Evolutionary conservation across 2,888 invertebrate genomes (phyloP).

Genomic region (Drosophila planitibia): DNA sequence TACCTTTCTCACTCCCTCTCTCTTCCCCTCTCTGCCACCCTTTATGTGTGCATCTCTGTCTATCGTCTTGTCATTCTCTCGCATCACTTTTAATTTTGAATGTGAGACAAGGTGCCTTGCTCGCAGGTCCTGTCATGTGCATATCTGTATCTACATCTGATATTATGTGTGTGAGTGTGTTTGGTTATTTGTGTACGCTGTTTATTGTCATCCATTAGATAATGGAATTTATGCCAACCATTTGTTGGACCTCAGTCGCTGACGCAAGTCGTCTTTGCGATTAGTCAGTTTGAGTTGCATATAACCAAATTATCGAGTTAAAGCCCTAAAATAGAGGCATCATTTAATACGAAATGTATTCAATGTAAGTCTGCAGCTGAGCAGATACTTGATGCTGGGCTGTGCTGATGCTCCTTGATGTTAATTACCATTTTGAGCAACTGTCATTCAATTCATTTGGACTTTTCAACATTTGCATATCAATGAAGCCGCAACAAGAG

Average conservation of each 20-base stretch:
- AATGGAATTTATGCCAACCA: constrained; percentile 74
- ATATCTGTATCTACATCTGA: constrained; percentile 61
- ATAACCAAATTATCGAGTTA: constrained; percentile 16
- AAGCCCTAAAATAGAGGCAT: constrained; percentile 8
- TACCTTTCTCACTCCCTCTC: neutral
- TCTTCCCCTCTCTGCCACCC: neutral
- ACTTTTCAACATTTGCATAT: constrained; percentile 48
- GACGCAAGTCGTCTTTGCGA: constrained; percentile 10
- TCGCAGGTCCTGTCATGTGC: constrained; percentile 59
- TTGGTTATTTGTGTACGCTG: constrained; percentile 31
- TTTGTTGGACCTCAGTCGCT: constrained; percentile 41
- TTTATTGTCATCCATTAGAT: constrained; percentile 80
- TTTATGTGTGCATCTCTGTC: neutral
- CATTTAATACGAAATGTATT: constrained; percentile 22
- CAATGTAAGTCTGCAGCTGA: neutral
- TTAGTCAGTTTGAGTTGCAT: neutral
- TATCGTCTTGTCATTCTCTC: constrained; percentile 16
- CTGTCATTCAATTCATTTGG: constrained; percentile 48
- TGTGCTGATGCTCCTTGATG: neutral
- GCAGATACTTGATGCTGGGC: neutral
- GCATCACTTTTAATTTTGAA: constrained; percentile 77
- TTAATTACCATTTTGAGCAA: constrained; percentile 33
- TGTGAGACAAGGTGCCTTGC: constrained; percentile 63
- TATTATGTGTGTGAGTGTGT: constrained; percentile 11
- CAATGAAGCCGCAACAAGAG: constrained; percentile 33